A percentile compares a stretch with the other conserved stretches of the same genome.
Evolutionary conservation across 2,797 vertebrate genomes (phyloP).

Genomic region (Malacoraja senta): DNA sequence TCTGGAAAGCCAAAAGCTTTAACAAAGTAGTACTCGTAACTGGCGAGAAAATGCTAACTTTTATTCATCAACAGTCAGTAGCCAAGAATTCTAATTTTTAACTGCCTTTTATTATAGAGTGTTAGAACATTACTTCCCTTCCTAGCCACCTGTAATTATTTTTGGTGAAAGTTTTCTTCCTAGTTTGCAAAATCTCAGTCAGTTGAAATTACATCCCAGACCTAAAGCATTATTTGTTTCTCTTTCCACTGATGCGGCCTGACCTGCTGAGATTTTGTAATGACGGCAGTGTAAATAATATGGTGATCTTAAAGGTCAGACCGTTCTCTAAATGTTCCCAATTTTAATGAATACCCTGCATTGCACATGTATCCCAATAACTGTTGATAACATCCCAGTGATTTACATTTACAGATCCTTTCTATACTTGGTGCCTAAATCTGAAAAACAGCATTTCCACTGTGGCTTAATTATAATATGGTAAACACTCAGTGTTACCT

Average conservation of each 20-base stretch:
- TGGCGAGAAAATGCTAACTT: background rate
- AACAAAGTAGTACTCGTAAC: background rate
- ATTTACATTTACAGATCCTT: background rate
- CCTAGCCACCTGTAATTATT: background rate
- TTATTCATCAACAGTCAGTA: background rate
- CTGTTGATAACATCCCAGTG: background rate
- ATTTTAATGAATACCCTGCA: background rate
- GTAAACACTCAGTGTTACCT: background rate
- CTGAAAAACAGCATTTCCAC: background rate
- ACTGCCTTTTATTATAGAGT: background rate
- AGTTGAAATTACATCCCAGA: background rate
- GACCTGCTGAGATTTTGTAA: too few species aligned
- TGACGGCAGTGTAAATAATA: too few species aligned
- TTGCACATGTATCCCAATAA: background rate
- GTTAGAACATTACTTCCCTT: too few species aligned
- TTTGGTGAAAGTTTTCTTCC: background rate
- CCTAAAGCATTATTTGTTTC: too few species aligned
- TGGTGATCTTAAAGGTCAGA: background rate
- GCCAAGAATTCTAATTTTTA: background rate
- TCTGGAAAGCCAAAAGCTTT: background rate
- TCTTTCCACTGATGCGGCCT: too few species aligned
- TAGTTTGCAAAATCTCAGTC: too few species aligned
- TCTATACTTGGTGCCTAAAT: background rate
- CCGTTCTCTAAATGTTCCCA: background rate
- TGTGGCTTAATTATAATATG: background rate